Base-by-base conservation (phyloP, 1,140 invertebrate genomes). In the Dreissena polymorpha region DNA sequence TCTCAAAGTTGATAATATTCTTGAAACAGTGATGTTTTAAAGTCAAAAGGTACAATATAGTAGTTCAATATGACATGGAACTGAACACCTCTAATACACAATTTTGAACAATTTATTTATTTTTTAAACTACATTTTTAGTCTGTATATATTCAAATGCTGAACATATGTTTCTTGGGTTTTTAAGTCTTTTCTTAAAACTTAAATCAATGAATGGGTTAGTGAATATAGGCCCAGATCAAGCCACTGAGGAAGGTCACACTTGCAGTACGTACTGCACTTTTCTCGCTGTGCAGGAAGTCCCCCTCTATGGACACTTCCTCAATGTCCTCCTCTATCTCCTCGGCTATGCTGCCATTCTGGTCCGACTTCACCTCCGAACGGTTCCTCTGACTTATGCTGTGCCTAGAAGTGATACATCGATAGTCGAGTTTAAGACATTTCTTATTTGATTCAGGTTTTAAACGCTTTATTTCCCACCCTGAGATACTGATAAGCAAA, bases 311-410 rank as follows among this genome's bases (percentile, higher is more conserved):
- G 63, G 88, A 88, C 21, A 88, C 72, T 25, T 90, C 89, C 13
- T 91, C 89, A 64, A 87, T 80, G 8, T 83, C 81, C 71, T 90
- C 87, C 69, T 90, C 89, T 49, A 89, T 89, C 71, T 91, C 90
- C 50, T 91, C 89, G 16, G 85, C 88, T 25, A 89, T 80, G 65
- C 90, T 91, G 53, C 88, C 88, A 76, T 89, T 88, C 70, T 89
- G 84, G 39, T n/a, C n/a, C n/a, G 80, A 64, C 29, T 83, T 86
- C 14, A 75, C 79, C 18, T 83, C 71, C 29, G 77, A 81, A 39
- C 82, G 75, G n/a, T 69, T 83, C 10, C 84, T 65, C 50, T 87
- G 81, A 64, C 88, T 89, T 27, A 87, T 23, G 57, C 88, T 89
- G 53, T 86, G 86, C n/a, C 86, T 88, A 72, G 8, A 39, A 39